Conservation (phyloP, 2,888 invertebrate species). For the Pristionchus mayeri region DNA sequence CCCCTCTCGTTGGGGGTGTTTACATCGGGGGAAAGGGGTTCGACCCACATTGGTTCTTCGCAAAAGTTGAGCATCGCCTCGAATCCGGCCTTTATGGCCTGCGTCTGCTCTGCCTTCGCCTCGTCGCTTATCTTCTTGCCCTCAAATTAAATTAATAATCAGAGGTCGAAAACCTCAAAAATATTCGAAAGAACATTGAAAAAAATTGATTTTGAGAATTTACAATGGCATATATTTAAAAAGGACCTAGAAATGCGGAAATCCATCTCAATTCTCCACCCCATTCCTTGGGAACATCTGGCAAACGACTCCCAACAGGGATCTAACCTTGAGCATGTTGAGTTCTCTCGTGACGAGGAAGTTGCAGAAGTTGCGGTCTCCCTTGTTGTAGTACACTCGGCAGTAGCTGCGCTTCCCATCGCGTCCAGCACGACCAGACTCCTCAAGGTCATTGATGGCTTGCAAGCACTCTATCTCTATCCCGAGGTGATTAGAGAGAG, state of each 20-base stretch:
- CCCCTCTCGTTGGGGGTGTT: no score
- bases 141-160: constrained; percentile 52
- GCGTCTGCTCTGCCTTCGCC: constrained; percentile 62
- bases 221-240: no score
- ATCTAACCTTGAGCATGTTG: constrained; percentile 57
- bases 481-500: neutral
- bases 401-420: constrained; percentile 92
- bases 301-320: no score
- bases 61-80: constrained; percentile 72
- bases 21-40: neutral
- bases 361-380: constrained; percentile 87
- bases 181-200: no score
- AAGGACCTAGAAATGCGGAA: no score
- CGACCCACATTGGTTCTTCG: constrained; percentile 62
- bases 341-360: constrained; percentile 86
- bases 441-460: constrained; percentile 76
- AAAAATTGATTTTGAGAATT: no score
- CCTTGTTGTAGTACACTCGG: constrained; percentile 89
- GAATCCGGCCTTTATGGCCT: constrained; percentile 65
- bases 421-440: constrained; percentile 95
- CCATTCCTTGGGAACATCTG: no score
- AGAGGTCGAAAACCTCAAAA: no score
- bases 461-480: neutral
- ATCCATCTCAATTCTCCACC: no score
- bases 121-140: constrained; percentile 58